Conservation (phyloP, 1,140 invertebrate genomes). For the Drosophila sp. region DNA sequence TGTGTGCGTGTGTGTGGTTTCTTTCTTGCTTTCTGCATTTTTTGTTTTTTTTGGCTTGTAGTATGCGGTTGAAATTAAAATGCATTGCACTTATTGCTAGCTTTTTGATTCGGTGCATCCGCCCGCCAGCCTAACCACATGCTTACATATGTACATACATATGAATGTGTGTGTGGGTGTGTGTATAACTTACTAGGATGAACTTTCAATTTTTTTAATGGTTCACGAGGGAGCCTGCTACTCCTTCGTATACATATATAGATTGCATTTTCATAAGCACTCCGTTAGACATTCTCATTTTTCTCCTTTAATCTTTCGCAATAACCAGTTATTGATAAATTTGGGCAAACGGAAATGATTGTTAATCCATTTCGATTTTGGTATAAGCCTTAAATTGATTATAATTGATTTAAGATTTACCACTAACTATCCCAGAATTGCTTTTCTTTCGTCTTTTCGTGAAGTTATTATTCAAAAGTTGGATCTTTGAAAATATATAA, state of each 20-base stretch:
- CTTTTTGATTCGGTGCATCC: conserved; percentile 71
- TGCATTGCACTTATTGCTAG: conserved; percentile 64
- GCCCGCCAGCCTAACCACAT: conserved; percentile 21
- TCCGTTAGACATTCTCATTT: no score
- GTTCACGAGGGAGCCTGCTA: conserved; percentile 12
- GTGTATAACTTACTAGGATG: conserved; percentile 10
- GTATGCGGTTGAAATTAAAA: conserved; percentile 70
- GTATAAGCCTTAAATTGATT: no score
- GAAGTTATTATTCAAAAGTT: no score
- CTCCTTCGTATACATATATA: conserved; percentile 3
- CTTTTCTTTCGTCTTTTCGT: no score
- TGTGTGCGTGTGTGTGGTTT: conserved; percentile 23
- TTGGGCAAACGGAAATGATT: no score
- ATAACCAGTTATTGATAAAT: no score
- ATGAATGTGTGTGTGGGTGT: not conserved
- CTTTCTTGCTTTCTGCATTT: conserved; percentile 16
- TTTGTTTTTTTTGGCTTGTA: conserved; percentile 46
- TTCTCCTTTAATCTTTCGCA: no score
- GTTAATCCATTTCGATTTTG: no score
- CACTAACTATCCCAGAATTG: no score
- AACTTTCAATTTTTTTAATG: conserved; percentile 76
- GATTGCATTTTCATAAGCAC: not conserved
- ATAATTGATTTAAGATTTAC: no score
- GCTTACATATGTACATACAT: not conserved
- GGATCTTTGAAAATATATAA: no score